A percentile compares a stretch with the other conserved stretches of the same genome.
phyloP scores from a whole-genome alignment of 2,797 vertebrate species.

The Syngnathus rostellatus region DNA sequence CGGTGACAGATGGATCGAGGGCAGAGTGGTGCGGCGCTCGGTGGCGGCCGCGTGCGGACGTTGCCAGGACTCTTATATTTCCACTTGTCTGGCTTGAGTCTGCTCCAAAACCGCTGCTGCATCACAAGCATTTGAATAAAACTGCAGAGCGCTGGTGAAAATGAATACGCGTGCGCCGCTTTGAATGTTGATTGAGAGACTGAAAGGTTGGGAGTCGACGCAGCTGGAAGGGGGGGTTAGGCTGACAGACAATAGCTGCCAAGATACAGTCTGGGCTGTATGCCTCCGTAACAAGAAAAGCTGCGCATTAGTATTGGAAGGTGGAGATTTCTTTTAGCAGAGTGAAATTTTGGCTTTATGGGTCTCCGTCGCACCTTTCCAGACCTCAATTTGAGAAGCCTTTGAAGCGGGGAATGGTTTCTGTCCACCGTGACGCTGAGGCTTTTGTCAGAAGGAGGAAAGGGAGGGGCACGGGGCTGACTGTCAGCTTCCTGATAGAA shows the following conservation, averaged over 20 bases:
- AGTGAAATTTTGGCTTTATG: constrained; percentile 23
- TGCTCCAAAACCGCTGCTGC: constrained; percentile 28
- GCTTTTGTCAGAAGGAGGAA: constrained; percentile 28
- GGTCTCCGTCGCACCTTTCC: constrained; percentile 40
- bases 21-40: constrained; percentile 9
- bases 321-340: constrained; percentile 16
- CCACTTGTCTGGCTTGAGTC: constrained; percentile 28
- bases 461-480: constrained; percentile 23
- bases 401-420: constrained; percentile 65
- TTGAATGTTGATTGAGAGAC: constrained; percentile 35
- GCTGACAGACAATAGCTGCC: constrained; percentile 15
- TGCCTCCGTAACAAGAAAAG: constrained; percentile 11
- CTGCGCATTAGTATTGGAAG: constrained; percentile 13
- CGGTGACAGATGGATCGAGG: constrained; percentile 51
- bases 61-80: constrained; percentile 48
- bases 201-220: constrained; percentile 16
- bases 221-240: constrained; percentile 15
- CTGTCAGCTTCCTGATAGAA: constrained; percentile 44
- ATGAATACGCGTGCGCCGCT: constrained; percentile 30
- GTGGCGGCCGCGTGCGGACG: constrained; percentile 22
- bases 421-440: constrained; percentile 44
- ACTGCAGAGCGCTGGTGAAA: constrained; percentile 34
- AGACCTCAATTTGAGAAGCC: constrained; percentile 63
- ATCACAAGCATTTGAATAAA: constrained; percentile 51
- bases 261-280: constrained; percentile 18